Evolutionary conservation across 1,140 invertebrate species (phyloP).

Genomic region (Solen grandis): DNA sequence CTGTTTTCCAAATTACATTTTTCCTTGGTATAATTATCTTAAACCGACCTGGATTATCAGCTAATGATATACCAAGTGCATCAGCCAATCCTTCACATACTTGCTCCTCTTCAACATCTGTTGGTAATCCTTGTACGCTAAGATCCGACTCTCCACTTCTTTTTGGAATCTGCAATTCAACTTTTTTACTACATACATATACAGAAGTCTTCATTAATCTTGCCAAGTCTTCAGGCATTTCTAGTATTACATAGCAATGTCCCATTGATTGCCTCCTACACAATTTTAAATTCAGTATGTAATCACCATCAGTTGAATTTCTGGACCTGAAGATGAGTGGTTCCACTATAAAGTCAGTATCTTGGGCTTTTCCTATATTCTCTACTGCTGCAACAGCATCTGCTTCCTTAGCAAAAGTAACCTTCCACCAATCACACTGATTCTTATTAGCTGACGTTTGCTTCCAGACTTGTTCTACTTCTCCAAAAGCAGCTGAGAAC

Average conservation of each 20-base stretch:
- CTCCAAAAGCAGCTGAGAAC: conserved; percentile 12
- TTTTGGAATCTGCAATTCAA: not conserved
- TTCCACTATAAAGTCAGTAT: conserved; percentile 4
- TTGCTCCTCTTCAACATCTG: conserved; percentile 56
- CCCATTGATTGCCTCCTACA: conserved; percentile 61
- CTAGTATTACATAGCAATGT: conserved; percentile 55
- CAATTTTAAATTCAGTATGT: conserved; percentile 66
- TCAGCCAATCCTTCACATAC: conserved; percentile 48
- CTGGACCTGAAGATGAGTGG: not conserved
- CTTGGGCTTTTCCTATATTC: conserved; percentile 6
- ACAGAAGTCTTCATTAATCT: not conserved
- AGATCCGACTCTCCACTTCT: conserved; percentile 27
- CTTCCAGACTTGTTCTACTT: conserved; percentile 18
- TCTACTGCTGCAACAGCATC: conserved; percentile 62
- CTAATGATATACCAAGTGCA: conserved; percentile 2
- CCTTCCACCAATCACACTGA: conserved; percentile 59
- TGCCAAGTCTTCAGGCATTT: conserved; percentile 23
- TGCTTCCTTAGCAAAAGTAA: conserved; percentile 58
- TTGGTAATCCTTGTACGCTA: not conserved
- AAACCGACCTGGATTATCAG: conserved; percentile 38
- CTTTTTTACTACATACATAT: not conserved
- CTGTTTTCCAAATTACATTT: conserved; percentile 13
- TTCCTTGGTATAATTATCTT: conserved; percentile 48
- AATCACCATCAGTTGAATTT: conserved; percentile 40
- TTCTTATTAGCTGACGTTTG: conserved; percentile 21